Conservation (phyloP, 2,113 vertebrate species). For the Barbus barbus region DNA sequence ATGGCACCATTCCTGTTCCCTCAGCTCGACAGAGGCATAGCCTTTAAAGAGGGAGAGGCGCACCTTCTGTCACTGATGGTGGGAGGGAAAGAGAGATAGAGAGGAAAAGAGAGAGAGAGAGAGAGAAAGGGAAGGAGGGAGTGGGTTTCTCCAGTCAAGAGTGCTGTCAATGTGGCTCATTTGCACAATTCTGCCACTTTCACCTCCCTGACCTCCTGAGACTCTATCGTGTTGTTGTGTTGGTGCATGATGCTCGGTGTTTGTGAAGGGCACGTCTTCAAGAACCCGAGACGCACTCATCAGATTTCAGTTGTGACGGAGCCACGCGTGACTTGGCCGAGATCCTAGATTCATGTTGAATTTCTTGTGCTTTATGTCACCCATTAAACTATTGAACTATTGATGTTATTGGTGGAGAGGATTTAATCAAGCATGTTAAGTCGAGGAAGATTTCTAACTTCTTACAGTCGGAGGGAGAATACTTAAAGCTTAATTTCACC, state of each 20-base stretch:
- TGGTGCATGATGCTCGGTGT: constrained; percentile 4
- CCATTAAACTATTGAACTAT: constrained; percentile 42
- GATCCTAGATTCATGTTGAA: constrained; percentile 22
- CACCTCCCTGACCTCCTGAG: constrained; percentile 57
- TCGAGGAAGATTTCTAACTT: constrained; percentile 53
- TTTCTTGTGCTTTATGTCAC: constrained; percentile 39
- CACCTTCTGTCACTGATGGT: constrained; percentile 77
- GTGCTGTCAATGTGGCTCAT: constrained; percentile 59
- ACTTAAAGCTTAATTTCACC: constrained; percentile 56
- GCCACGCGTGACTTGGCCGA: background rate
- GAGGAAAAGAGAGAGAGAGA: background rate
- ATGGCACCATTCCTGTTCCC: constrained; percentile 78
- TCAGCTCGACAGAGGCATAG: constrained; percentile 75
- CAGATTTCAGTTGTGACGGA: constrained; percentile 41
- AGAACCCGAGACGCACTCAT: constrained; percentile 44
- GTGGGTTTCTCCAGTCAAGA: constrained; percentile 46
- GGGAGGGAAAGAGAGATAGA: constrained; percentile 42
- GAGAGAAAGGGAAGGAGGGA: background rate
- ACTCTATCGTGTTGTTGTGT: constrained; percentile 51
- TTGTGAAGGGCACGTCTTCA: constrained; percentile 34
- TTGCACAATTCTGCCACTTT: constrained; percentile 58
- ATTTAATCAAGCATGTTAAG: constrained; percentile 42
- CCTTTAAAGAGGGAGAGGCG: constrained; percentile 78
- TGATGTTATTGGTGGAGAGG: constrained; percentile 48
- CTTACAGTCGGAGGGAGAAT: constrained; percentile 56